phyloP scores from a whole-genome alignment of 1,140 invertebrate genomes.

The Adelges cooleyi region DNA sequence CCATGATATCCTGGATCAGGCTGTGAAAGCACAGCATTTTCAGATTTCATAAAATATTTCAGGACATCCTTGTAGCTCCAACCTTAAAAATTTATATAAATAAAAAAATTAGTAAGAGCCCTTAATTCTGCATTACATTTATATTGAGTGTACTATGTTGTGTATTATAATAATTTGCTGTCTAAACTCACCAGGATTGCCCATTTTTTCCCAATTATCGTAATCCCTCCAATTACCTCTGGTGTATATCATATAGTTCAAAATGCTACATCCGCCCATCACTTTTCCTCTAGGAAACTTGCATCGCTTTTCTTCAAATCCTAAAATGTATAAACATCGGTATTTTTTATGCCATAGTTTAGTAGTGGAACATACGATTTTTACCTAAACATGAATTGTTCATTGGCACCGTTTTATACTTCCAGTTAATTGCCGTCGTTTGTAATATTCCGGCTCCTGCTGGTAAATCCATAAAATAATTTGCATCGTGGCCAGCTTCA shows the following conservation, averaged over 20 bases:
- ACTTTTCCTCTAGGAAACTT: slow-evolving; percentile 56
- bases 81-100: slow-evolving; percentile 36
- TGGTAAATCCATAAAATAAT: slow-evolving; percentile 55
- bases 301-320: slow-evolving; percentile 46
- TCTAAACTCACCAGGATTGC: slow-evolving; percentile 32
- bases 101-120: slow-evolving; percentile 14
- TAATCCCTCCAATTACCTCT: slow-evolving; percentile 57
- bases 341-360: neutral
- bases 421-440: slow-evolving; percentile 45
- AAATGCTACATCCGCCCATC: slow-evolving; percentile 60
- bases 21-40: slow-evolving; percentile 57
- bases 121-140: too few relatives aligned
- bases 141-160: slow-evolving; percentile 33
- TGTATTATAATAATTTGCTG: slow-evolving; percentile 22
- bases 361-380: neutral
- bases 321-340: slow-evolving; percentile 32
- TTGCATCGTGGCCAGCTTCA: slow-evolving; percentile 45
- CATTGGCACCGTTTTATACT: slow-evolving; percentile 47
- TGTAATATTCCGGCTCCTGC: slow-evolving; percentile 51
- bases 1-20: slow-evolving; percentile 49
- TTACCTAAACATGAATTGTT: slow-evolving; percentile 42
- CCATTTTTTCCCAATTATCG: slow-evolving; percentile 52
- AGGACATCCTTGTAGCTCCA: slow-evolving; percentile 46
- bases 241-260: slow-evolving; percentile 72
- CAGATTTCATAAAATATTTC: slow-evolving; percentile 40